phyloP scores from a whole-genome alignment of 2,113 vertebrate genomes.

The Halcyon senegalensis region DNA sequence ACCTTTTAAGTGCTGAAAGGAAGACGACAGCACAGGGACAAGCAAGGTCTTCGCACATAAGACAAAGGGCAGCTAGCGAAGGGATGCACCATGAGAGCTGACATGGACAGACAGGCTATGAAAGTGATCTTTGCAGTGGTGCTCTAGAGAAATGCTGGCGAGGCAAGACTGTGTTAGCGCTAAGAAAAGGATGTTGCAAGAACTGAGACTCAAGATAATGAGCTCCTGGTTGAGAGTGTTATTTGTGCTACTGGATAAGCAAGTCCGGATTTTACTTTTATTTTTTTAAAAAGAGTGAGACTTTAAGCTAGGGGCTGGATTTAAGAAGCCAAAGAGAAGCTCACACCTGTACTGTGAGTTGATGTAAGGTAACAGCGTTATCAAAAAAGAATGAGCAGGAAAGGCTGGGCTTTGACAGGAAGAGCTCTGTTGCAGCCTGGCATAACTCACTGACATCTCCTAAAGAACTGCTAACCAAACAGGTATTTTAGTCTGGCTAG shows the following conservation, averaged over 20 bases:
- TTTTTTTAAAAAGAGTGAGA: background rate
- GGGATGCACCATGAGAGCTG: background rate
- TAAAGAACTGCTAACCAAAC: background rate
- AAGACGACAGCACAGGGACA: background rate
- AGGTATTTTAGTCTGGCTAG: background rate
- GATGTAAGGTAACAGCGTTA: background rate
- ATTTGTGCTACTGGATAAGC: background rate
- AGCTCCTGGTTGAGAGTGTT: background rate
- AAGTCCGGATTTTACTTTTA: background rate
- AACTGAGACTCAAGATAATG: background rate
- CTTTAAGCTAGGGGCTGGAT: background rate
- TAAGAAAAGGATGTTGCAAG: background rate
- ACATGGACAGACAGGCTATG: background rate
- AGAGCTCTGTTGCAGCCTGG: background rate
- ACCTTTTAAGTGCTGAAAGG: background rate
- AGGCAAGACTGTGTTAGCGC: background rate
- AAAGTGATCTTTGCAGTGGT: background rate
- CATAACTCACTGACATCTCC: background rate
- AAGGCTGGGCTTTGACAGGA: background rate
- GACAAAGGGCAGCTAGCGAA: background rate
- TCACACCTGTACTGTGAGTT: background rate
- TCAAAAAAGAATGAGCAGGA: background rate
- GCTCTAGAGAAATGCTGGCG: background rate
- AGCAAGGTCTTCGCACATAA: background rate
- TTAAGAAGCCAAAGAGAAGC: background rate